Evolutionary conservation across 2,888 invertebrate species (phyloP), one percentile per base, ranked within the genome.

Genomic region (Phortica okadai): DNA sequence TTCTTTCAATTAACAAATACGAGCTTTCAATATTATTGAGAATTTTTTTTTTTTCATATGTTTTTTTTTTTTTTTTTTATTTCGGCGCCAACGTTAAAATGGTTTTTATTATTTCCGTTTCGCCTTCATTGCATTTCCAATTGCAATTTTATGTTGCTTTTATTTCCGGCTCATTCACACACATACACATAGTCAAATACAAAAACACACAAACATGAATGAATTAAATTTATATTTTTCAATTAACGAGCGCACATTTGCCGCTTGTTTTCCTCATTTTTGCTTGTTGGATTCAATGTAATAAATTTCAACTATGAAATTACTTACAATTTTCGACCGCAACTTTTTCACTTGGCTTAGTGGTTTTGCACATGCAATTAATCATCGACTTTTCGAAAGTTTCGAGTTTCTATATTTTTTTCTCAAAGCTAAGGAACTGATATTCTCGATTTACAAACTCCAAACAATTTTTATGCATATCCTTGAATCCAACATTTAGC

Each of bases 201-300:
- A 76, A 44, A 76, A 76, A 75, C 80, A 69, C 80, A 76, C 76
- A 82, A 77, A 83, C 73, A 78, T 79, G 77, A 77, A 81, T 82
- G 59, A 42, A 67, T 67, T 67, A 66, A 84, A 84, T 89, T 88
- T 85, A 89, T 89, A 88, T 88, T 89, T 88, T 88, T 87, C 87
- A 88, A 88, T 88, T 88, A 88, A 84, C 84, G 82, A 84, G 82
- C 81, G 81, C 83, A 84, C 83, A 83, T 86, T 83, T 85, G 80
- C 83, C 83, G 84, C 84, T 83, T 84, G 83, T 88, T 88, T 87
- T 85, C 81, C 83, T 81, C 81, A 80, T 79, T 79, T 81, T 84
- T 2, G 10, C 2, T 11, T 50, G 14, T 50, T 33, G 33, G 33
- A 1, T 50, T 50, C 50, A 50, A 2, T 10, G 14, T 80, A 87